phyloP scores from a whole-genome alignment of 30 jellyfish, hydroid and myxozoan genomes.

The Euphysa ruthae region DNA sequence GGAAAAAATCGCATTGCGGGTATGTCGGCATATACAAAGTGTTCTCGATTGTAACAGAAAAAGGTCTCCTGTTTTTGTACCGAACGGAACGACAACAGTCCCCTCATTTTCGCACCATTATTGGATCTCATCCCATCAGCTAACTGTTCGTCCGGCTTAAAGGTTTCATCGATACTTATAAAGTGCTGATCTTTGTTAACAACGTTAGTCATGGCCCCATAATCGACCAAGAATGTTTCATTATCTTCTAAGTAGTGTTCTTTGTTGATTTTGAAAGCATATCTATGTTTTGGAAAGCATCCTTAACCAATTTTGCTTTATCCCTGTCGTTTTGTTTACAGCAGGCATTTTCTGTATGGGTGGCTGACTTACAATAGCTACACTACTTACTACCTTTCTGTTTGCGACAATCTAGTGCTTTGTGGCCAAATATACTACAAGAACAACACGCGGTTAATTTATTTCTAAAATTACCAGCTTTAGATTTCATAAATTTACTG shows the following conservation, averaged over 20 bases:
- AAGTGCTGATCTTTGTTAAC: too few relatives aligned
- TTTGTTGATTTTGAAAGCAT: too few relatives aligned
- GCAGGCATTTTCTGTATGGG: neutral
- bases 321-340: neutral
- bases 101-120: conserved; percentile 36
- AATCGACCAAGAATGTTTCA: neutral
- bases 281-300: too few relatives aligned
- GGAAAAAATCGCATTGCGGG: conserved; percentile 40
- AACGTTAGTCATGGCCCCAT: too few relatives aligned
- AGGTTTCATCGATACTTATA: conserved; percentile 6
- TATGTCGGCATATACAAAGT: conserved; percentile 27
- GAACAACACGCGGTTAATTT: too few relatives aligned
- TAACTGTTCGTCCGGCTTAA: conserved; percentile 38
- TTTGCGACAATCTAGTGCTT: neutral
- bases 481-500: too few relatives aligned
- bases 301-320: too few relatives aligned
- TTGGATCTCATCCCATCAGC: conserved; percentile 42
- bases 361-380: neutral
- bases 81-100: too few relatives aligned
- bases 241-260: too few relatives aligned
- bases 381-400: neutral
- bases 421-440: neutral
- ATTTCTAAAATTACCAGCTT: too few relatives aligned
- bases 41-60: conserved; percentile 17
- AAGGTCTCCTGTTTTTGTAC: too few relatives aligned